These are phyloP conservation scores for Cosmopolites sordidus DNA, from an alignment of 2,888 invertebrate species.

Conservation along the genomic window DNA sequence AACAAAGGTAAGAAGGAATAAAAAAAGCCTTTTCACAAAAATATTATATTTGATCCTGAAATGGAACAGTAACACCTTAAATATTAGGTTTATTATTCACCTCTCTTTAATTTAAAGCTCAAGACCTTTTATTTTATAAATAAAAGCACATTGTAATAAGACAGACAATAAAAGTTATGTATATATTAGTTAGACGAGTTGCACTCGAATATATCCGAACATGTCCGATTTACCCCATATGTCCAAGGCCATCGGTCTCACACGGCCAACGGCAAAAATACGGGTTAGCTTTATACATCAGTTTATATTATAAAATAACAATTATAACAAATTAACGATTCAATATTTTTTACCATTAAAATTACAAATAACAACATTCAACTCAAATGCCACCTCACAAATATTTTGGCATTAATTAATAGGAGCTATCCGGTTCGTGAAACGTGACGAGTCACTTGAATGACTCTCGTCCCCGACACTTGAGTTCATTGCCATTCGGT, in stretches of 20 bases:
- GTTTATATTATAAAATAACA: conserved; percentile 48
- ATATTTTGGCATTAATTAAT: conserved; percentile 42
- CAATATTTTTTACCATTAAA: conserved; percentile 46
- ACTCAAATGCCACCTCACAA: conserved; percentile 44
- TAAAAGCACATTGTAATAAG: conserved; percentile 44
- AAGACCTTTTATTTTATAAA: conserved; percentile 46
- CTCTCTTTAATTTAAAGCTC: conserved; percentile 48
- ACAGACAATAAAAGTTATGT: conserved; percentile 45
- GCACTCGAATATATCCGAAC: conserved; percentile 42
- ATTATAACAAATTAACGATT: conserved; percentile 49
- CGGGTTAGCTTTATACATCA: conserved; percentile 30
- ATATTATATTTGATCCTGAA: conserved; percentile 43
- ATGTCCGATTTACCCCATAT: conserved; percentile 17
- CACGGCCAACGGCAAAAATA: conserved; percentile 22
- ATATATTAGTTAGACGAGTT: conserved; percentile 34
- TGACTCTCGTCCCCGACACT: conserved; percentile 26
- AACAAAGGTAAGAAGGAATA: conserved; percentile 40
- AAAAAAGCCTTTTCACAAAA: conserved; percentile 45
- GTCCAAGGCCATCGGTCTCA: conserved; percentile 19
- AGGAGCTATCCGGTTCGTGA: conserved; percentile 25
- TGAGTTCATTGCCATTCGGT: conserved; percentile 21
- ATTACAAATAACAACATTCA: conserved; percentile 49
- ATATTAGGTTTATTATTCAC: conserved; percentile 45
- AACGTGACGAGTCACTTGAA: neutral
- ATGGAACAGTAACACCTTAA: conserved; percentile 44